Percentiles rank a stretch among this genome's conserved stretches.
Evolutionary conservation across 2,113 vertebrate genomes (phyloP).

Genomic region (Tragulus kanchil): DNA sequence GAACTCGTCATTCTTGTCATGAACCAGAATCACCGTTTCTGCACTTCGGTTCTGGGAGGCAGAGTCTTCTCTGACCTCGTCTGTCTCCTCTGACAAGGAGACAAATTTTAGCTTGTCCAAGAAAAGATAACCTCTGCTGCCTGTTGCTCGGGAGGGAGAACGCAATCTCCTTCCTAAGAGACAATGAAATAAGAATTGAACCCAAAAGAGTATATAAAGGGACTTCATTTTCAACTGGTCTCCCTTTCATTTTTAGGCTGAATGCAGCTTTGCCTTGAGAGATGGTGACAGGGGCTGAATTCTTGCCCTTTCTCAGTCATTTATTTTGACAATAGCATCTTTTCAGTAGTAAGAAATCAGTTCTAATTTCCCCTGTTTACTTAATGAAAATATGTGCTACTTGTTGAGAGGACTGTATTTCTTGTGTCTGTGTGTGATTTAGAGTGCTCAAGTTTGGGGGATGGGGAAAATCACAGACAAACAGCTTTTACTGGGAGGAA

Average conservation of each 20-base stretch:
- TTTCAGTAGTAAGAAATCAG: constrained; percentile 19
- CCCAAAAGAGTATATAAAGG: neutral
- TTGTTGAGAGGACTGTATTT: neutral
- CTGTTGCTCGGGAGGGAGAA: constrained; percentile 16
- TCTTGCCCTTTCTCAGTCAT: neutral
- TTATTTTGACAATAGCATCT: constrained; percentile 39
- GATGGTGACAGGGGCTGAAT: neutral
- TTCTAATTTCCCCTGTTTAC: neutral
- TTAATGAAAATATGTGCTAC: constrained; percentile 10
- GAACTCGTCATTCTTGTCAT: neutral
- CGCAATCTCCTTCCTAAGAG: neutral
- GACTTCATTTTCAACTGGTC: neutral
- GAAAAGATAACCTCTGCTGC: constrained; percentile 61
- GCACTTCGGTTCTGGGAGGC: constrained; percentile 1
- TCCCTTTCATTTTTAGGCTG: neutral
- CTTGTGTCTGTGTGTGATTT: neutral
- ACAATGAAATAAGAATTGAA: neutral
- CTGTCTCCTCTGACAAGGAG: constrained; percentile 54
- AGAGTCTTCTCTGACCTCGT: neutral
- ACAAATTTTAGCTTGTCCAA: constrained; percentile 48
- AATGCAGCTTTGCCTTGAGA: neutral
- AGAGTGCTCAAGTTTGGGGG: neutral
- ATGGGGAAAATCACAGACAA: neutral
- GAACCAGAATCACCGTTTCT: constrained; percentile 25
- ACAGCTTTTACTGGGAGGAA: neutral